phyloP scores from a whole-genome alignment of 2,888 invertebrate species.

The Odontocerum albicorne region DNA sequence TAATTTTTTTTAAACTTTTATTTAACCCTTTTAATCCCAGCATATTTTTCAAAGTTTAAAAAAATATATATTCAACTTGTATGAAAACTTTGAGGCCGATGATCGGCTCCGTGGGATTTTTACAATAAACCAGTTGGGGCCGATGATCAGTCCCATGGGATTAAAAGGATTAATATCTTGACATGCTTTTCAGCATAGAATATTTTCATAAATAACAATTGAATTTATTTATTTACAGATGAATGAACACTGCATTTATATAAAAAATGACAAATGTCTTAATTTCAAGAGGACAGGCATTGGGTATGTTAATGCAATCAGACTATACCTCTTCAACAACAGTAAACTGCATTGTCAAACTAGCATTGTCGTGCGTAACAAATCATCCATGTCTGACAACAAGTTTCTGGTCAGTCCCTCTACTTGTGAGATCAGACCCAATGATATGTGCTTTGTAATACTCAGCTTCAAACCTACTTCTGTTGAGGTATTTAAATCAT shows the following conservation, averaged over 20 bases:
- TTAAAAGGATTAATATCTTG: too few relatives aligned
- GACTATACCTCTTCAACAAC: constrained; percentile 5
- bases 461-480: constrained; percentile 1
- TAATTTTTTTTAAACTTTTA: too few relatives aligned
- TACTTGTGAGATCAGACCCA: constrained; percentile 1
- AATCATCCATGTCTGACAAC: not conserved
- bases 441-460: not conserved
- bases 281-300: constrained; percentile 10
- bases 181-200: too few relatives aligned
- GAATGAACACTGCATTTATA: constrained; percentile 7
- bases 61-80: too few relatives aligned
- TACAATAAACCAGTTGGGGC: too few relatives aligned
- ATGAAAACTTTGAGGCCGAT: too few relatives aligned
- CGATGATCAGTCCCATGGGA: too few relatives aligned
- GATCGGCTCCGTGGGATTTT: too few relatives aligned
- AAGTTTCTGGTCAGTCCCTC: not conserved
- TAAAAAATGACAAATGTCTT: constrained; percentile 7
- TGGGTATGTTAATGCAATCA: not conserved
- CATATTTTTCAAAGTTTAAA: too few relatives aligned
- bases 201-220: too few relatives aligned
- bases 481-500: not conserved
- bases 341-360: not conserved
- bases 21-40: too few relatives aligned
- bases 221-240: constrained; percentile 8
- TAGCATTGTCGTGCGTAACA: not conserved